Conservation (phyloP, 2,797 vertebrate species). For the Mormyrops boulengeri region DNA sequence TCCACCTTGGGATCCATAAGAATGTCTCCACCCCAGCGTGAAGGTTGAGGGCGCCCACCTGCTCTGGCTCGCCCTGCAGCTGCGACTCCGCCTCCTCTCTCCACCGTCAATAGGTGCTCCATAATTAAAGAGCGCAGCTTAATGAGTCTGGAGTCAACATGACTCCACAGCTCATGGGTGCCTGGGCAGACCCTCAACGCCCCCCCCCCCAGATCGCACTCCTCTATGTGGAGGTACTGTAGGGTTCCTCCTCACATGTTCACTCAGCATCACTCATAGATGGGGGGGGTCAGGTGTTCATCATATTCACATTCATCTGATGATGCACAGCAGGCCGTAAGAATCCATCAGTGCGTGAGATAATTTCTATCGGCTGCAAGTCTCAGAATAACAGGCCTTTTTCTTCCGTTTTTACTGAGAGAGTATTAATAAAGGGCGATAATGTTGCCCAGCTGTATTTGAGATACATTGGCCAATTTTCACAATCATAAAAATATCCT, state of each 20-base stretch:
- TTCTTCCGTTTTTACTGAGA: not conserved
- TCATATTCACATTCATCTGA: not conserved
- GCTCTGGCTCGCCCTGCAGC: not conserved
- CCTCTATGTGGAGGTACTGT: not conserved
- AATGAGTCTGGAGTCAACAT: not conserved
- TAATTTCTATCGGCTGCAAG: conserved; percentile 1
- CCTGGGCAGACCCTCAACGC: not conserved
- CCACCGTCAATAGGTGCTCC: not conserved
- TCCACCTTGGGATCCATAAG: not conserved
- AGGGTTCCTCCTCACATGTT: not conserved
- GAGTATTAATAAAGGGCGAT: conserved; percentile 23
- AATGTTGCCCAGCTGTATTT: conserved; percentile 23
- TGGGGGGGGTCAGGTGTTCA: not conserved
- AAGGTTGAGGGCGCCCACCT: not conserved
- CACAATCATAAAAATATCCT: conserved; percentile 10
- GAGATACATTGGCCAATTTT: conserved; percentile 21
- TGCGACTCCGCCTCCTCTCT: not conserved
- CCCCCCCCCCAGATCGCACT: not conserved
- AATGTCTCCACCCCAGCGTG: not conserved
- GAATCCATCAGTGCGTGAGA: not conserved
- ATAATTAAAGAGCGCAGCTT: not conserved
- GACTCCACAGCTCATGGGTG: not conserved
- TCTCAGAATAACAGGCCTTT: conserved; percentile 7
- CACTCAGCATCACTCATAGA: not conserved
- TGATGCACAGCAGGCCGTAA: not conserved